These are phyloP conservation scores for Heterodera carotae DNA, from an alignment of 1,140 invertebrate genomes.

Conservation along the genomic window DNA sequence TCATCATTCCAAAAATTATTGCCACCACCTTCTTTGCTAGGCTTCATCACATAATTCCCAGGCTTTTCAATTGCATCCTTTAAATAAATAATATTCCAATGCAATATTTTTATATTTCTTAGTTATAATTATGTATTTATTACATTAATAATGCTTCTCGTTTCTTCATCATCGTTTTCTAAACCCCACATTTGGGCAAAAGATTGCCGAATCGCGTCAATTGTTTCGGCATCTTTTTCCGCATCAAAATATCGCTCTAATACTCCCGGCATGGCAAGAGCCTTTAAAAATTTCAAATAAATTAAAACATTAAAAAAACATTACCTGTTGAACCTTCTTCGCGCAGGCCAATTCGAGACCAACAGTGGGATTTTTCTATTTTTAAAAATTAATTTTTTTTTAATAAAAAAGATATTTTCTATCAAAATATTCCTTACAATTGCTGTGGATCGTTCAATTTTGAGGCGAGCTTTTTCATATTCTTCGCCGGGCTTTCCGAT, in stretches of 20 bases:
- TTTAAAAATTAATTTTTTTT: background rate
- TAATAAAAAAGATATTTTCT: background rate
- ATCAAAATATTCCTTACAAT: conserved; percentile 63
- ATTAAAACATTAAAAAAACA: background rate
- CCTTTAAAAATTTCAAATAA: conserved; percentile 33
- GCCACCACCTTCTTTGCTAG: conserved; percentile 80
- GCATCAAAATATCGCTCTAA: conserved; percentile 74
- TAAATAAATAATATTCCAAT: background rate
- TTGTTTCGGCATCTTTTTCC: conserved; percentile 66
- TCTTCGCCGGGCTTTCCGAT: conserved; percentile 80
- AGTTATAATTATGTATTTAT: background rate
- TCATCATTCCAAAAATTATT: conserved; percentile 89
- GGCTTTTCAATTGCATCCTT: conserved; percentile 80
- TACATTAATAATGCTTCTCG: conserved; percentile 47
- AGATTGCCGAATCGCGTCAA: conserved; percentile 73
- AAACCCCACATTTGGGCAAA: conserved; percentile 88
- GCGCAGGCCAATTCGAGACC: conserved; percentile 73
- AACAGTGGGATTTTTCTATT: conserved; percentile 84
- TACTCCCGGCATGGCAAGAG: conserved; percentile 70
- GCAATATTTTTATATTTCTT: background rate
- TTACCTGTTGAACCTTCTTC: conserved; percentile 70
- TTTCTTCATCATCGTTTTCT: conserved; percentile 69
- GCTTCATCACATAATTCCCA: conserved; percentile 87
- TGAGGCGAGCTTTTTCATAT: conserved; percentile 74
- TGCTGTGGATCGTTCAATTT: conserved; percentile 82